phyloP scores from a whole-genome alignment of 2,113 vertebrate species.

The Saimiri boliviensis region DNA sequence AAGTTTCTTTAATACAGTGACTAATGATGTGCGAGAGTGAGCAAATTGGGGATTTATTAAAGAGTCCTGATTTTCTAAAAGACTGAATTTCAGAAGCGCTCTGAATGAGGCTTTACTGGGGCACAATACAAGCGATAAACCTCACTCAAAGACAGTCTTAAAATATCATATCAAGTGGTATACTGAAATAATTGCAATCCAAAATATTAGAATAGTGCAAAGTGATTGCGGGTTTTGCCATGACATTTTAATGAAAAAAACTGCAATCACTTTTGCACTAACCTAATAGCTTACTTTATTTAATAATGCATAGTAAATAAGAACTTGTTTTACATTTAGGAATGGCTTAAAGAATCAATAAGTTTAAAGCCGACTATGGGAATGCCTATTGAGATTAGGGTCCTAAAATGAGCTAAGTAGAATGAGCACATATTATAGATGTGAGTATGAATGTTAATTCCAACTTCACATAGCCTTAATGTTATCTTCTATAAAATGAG shows the following conservation, averaged over 20 bases:
- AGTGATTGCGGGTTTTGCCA: too few species aligned
- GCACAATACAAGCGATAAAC: neutral
- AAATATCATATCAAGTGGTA: too few species aligned
- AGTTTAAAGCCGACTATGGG: neutral
- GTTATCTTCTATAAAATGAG: neutral
- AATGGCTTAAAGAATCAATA: neutral
- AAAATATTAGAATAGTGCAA: too few species aligned
- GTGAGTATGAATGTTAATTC: neutral
- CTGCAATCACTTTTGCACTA: too few species aligned
- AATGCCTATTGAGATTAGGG: neutral
- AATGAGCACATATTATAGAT: neutral
- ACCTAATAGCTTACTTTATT: neutral
- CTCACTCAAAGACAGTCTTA: neutral
- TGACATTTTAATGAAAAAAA: too few species aligned
- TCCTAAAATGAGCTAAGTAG: neutral
- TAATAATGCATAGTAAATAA: neutral
- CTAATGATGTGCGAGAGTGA: neutral
- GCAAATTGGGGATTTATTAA: neutral
- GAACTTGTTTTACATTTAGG: too few species aligned
- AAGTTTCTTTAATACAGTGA: neutral
- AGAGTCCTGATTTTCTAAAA: slow-evolving; percentile 6
- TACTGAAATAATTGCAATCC: neutral
- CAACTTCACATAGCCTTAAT: neutral
- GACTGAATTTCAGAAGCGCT: neutral
- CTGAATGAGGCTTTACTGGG: neutral